Base-by-base conservation (phyloP, 1,140 invertebrate species). In the Camponotus pennsylvanicus region DNA sequence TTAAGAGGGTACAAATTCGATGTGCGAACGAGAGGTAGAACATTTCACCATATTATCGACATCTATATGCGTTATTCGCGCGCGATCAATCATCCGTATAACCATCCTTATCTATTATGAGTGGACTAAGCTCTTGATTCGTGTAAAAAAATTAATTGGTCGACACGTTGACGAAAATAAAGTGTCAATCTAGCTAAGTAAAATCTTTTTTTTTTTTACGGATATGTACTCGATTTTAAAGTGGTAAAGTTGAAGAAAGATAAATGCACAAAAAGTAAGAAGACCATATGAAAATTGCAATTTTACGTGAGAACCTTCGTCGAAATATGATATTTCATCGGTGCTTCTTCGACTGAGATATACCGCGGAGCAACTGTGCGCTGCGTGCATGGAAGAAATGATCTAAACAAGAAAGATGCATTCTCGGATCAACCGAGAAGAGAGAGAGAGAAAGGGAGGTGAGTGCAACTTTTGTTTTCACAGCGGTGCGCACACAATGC, bases 381-480 rank as follows among this genome's bases (percentile, higher is more conserved):
- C 49, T 52, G 21, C 37, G 21, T 32, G 57, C 57, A 66, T 42
- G 15, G 80, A 45, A 32, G 42, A 64, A 76, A 88, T 77, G 73
- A 75, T 82, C 79, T 55, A 55, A 34, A 40, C 40, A 69, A 66
- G 49, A 70, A 42, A 80, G 49, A 55, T 70, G 27, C 37, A 49
- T 70, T 80, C 67, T n/a, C 49, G 49, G 49, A 57, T 34, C 73
- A 7, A 52, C 11, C 73, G 49, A 13, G 7, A 52, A 27, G 42
- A 6, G 8, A 34, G 21, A 5, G 18, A 8, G 9, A 5, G 13
- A 2, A 8, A 8, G 1, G 4, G 9, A 21, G 8, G 18, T 59
- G 69, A 82, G 27, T 27, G 61, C 21, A 64, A 90, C 89, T 90
- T 89, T 90, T 90, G 88, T 90, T 90, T 90, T 78, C 71, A 34